Evolutionary conservation across 92 coral and sea anemone genomes (phyloP).

Genomic region (Paramuricea clavata): DNA sequence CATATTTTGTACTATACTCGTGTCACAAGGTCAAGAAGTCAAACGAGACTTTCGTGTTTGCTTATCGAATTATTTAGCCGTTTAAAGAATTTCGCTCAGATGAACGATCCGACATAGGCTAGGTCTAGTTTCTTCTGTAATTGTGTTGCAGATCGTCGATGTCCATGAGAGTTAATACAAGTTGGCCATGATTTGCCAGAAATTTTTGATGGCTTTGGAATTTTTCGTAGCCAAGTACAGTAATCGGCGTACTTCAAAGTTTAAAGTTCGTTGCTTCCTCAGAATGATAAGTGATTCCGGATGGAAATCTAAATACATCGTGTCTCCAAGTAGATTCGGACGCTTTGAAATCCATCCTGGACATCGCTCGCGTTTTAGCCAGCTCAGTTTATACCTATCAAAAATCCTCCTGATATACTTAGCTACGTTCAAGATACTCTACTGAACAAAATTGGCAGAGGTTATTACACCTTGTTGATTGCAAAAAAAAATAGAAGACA

Average conservation of each 20-base stretch:
- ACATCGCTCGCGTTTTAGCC: too few species aligned
- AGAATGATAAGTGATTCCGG: background rate
- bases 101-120: background rate
- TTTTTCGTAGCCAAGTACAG: background rate
- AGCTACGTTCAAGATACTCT: too few species aligned
- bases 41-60: background rate
- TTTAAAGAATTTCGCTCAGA: background rate
- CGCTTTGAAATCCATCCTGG: too few species aligned
- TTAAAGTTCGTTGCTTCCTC: background rate
- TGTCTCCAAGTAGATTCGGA: background rate
- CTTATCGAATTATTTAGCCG: background rate
- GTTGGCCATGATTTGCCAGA: background rate
- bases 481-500: too few species aligned
- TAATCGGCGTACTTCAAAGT: background rate
- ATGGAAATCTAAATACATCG: background rate
- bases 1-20: background rate
- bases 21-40: slow-evolving; percentile 14
- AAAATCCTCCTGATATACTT: too few species aligned
- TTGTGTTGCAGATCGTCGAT: background rate
- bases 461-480: too few species aligned
- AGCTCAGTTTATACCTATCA: too few species aligned
- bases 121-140: background rate
- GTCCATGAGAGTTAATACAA: background rate
- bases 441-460: too few species aligned
- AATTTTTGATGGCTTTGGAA: background rate